Evolutionary conservation across 2,113 vertebrate species (phyloP).

Genomic region (Cyanoramphus novaezelandiae): DNA sequence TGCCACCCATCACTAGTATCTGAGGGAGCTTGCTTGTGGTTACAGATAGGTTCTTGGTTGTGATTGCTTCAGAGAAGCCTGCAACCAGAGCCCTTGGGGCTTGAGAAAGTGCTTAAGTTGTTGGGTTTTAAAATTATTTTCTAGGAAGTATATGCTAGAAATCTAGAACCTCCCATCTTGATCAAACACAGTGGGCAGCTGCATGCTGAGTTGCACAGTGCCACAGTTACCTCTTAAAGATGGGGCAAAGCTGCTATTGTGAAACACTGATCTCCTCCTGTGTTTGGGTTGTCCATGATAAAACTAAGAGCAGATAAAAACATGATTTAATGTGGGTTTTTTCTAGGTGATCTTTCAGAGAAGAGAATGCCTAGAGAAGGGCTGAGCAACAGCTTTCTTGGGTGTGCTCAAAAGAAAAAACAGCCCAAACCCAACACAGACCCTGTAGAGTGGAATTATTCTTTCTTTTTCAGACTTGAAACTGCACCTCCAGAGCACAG

Average conservation of each 20-base stretch:
- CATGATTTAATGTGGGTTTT: background rate
- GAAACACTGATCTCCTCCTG: background rate
- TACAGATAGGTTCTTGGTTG: background rate
- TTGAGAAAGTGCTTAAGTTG: background rate
- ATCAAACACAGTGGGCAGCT: background rate
- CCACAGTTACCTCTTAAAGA: background rate
- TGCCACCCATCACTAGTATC: background rate
- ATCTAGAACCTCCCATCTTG: background rate
- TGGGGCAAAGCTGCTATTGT: background rate
- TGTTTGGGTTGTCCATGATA: background rate
- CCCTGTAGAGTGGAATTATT: background rate
- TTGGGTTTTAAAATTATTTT: background rate
- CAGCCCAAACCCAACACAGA: background rate
- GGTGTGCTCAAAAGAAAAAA: fast-evolving
- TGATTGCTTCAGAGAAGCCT: background rate
- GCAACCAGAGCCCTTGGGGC: background rate
- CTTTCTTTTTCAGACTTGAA: slow-evolving; percentile 85
- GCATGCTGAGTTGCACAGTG: background rate
- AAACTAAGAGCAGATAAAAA: background rate
- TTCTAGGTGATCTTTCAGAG: background rate
- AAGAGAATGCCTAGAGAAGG: background rate
- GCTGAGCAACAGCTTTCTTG: background rate
- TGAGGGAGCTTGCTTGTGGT: background rate
- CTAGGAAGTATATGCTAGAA: background rate
- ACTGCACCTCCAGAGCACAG: slow-evolving; percentile 96